Base-by-base conservation (phyloP, 2,113 vertebrate species). In the Alaudala cheleensis region DNA sequence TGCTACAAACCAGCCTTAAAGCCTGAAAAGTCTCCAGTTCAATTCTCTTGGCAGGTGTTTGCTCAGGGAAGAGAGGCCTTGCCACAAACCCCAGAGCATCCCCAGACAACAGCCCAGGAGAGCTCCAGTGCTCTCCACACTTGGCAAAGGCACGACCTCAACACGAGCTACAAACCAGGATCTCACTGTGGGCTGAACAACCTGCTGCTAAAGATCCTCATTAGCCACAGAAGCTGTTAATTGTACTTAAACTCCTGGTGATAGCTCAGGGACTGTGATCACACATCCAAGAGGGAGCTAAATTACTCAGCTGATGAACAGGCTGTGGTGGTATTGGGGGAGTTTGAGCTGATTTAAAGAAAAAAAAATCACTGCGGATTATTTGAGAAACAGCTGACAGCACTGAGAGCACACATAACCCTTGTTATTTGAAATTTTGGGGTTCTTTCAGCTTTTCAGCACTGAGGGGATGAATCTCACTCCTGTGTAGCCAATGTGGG, bases 211-310 rank as follows among this genome's bases (percentile, higher is more conserved):
- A 84, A 74, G 56, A 84, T 39, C 69, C 91, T 93, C 57, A 57
- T 96, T 96, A 96, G 65, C 82, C 33, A 47, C 31, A 57, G 84
- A 78, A 79, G 50, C 37, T 57, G 72, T 58, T 95, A 95, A 93
- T 73, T 83, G 57, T 49, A 31, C 50, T 72, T 71, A 64, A 92
- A 79, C 40, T 91, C 71, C 80, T n/a, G 61, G 60, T 20, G 71
- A 26, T 14, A 42, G 49, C 64, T 78, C 49, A 29, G 60, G 47
- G 88, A 72, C 25, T 69, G 14, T 8, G n/a, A 39, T 26, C 67
- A 56, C 67, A 66, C 57, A 54, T 8, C 47, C 51, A 37, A 31
- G 45, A 64, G 81, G 19, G 67, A 86, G 66, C 16, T 76, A 28
- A 70, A 22, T 72, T 51, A 85, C 57, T 80, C 66, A 69, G 61